These are phyloP conservation scores for Coilia nasus DNA, from an alignment of 2,797 vertebrate species.

Conservation along the genomic window DNA sequence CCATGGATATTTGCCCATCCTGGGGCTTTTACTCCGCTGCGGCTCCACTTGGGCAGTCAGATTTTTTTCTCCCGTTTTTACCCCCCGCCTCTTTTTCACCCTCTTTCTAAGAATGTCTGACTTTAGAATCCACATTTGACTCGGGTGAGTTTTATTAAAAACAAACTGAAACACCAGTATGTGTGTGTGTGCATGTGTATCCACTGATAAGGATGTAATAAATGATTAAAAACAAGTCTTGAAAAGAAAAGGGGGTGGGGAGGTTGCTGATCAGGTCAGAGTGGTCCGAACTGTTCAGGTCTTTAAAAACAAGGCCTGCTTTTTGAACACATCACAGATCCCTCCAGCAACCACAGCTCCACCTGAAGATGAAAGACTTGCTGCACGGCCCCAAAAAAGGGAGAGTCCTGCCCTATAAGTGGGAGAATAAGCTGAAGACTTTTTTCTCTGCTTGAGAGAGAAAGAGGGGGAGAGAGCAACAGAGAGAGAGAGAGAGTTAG, in stretches of 20 bases:
- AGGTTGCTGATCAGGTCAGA: not conserved
- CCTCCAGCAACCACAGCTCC: slow-evolving; percentile 20
- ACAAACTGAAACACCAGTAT: not conserved
- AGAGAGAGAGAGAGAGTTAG: too few relatives aligned
- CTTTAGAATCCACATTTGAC: slow-evolving; percentile 2
- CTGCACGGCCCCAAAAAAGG: not conserved
- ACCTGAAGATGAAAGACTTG: slow-evolving; percentile 17
- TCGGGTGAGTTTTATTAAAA: slow-evolving; percentile 11
- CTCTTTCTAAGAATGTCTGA: slow-evolving; percentile 8
- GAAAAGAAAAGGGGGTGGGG: not conserved
- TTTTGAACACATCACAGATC: slow-evolving; percentile 14
- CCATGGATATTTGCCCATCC: slow-evolving; percentile 70
- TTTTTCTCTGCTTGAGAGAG: not conserved
- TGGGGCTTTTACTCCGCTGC: slow-evolving; percentile 61
- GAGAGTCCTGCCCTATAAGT: not conserved
- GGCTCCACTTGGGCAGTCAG: slow-evolving; percentile 57
- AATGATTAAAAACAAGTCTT: too few relatives aligned
- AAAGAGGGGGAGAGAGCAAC: too few relatives aligned
- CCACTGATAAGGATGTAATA: too few relatives aligned
- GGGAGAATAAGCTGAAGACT: not conserved
- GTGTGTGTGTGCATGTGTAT: slow-evolving; percentile 21
- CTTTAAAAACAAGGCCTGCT: not conserved
- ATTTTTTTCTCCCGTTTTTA: not conserved
- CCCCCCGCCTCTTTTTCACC: slow-evolving; percentile 38
- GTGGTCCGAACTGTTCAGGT: not conserved